Evolutionary conservation across 1,140 invertebrate species (phyloP), one percentile per base, ranked within the genome.

Genomic region (Ylistrum balloti): DNA sequence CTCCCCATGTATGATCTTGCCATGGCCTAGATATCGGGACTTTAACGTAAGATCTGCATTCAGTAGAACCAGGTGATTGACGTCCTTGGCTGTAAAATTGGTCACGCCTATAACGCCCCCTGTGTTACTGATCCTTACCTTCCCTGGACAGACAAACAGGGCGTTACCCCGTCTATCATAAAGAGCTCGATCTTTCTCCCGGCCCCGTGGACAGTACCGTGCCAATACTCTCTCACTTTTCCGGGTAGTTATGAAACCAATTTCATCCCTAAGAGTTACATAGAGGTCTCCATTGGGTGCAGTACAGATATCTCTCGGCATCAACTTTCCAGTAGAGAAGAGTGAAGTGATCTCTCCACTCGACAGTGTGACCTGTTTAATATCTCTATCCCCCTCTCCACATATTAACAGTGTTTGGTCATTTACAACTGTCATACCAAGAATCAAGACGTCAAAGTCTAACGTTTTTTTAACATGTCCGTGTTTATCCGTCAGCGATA

Each of bases 11-110:
- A 74, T 11, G 56, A 74, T 11, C 56, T 28, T 74, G 56, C 56
- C 56, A n/a, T 74, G 0, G 28, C 56, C 22, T 74, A 74, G 56
- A 74, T 28, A 74, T n/a, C 56, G 56, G 2, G 28, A 74, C n/a
- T n/a, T n/a, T 74, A 74, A n/a, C 56, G 56, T 74, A 0, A 74
- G 56, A n/a, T 74, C 56, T 74, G 20, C 11, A n/a, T 74, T 28
- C 56, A 74, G 56, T 74, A 74, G 56, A n/a, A 74, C 56, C 56
- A 74, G n/a, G 56, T 74, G 56, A 7, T 28, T 74, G 56, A 28
- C 28, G 22, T 28, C 0, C 1, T 74, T 74, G 56, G n/a, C 56
- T 74, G 56, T 74, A 74, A 0, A 1, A 74, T n/a, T 74, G 0
- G 56, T 74, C 56, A 74, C 56, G 0, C 56, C 56, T 28, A 74